Base-by-base conservation (phyloP, 2,888 invertebrate species). In the Resseliella maxima region DNA sequence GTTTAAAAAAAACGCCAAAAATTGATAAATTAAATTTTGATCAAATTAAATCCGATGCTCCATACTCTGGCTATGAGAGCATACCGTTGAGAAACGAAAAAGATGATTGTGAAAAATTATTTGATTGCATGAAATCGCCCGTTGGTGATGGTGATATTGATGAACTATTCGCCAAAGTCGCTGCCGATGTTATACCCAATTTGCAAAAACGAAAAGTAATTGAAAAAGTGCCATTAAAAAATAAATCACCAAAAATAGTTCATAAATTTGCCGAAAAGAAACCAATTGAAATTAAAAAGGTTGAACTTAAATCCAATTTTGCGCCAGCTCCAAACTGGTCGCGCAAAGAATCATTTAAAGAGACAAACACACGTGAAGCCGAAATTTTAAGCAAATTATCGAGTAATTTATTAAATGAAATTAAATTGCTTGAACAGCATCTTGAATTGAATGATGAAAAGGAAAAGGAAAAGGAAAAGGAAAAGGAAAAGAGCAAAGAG, bases 61-160 rank as follows among this genome's bases (percentile, higher is more conserved):
- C 36, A 21, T 36, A 83, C 21, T 83, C 41, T 0, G 41, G 41
- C 24, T 38, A 38, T n/a, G 45, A 45, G 27, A 46, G 45, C 24
- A 83, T 38, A 38, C 41, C 41, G 24, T n/a, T 83, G 41, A n/a
- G 24, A 0, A 85, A 85, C 0, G 90, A 91, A 24, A 91, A 90
- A 36, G 87, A 89, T 2, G 91, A 91, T 35, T 91, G 91, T 88
- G 89, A 90, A 35, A 88, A 90, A 5, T 88, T 91, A 0, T 91
- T 91, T 85, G 89, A 89, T 18, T 90, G 90, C 46, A 91, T 91
- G 87, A 90, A 90, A 87, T 91, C 91, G 88, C 88, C 91, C 8
- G 90, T 91, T 0, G 91, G 91, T 81, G 90, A 90, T 0, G 91
- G 91, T 81, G 90, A 90, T 87, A 90, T 91, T 81, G 90, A 91